A percentile compares a stretch with the other conserved stretches of the same genome.
phyloP scores from a whole-genome alignment of 1,140 invertebrate genomes.

The Drosophila pachea region DNA sequence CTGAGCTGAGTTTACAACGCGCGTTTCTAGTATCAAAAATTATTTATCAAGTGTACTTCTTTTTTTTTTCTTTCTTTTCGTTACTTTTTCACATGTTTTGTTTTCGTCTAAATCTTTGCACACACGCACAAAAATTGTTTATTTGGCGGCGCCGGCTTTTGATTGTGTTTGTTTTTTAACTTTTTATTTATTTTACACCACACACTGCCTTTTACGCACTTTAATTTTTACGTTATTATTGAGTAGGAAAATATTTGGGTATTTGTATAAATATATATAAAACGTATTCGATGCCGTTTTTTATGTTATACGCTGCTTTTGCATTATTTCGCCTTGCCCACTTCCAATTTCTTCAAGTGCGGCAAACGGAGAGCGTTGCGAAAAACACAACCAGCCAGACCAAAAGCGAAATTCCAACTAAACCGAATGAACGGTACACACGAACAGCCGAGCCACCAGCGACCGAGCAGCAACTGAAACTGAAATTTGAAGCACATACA shows the following conservation, averaged over 20 bases:
- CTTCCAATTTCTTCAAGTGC: conserved; percentile 21
- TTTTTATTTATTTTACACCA: conserved; percentile 13
- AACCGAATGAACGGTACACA: conserved; percentile 38
- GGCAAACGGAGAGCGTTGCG: conserved; percentile 43
- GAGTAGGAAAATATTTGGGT: conserved; percentile 29
- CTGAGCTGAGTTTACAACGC: conserved; percentile 49
- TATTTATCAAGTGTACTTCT: conserved; percentile 14
- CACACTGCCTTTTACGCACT: conserved; percentile 21
- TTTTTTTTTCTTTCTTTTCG: conserved; percentile 3
- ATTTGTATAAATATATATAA: conserved; percentile 2
- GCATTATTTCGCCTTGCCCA: conserved; percentile 34
- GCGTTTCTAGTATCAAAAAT: conserved; percentile 44
- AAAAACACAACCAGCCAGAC: conserved; percentile 66
- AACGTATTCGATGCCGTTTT: conserved; percentile 37
- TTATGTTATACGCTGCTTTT: conserved; percentile 38
- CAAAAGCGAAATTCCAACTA: conserved; percentile 66
- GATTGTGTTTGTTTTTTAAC: neutral
- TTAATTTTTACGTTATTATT: conserved; percentile 19
- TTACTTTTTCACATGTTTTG: conserved; percentile 19
- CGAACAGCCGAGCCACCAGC: conserved; percentile 10
- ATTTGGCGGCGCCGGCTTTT: conserved; percentile 28
- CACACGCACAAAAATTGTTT: conserved; percentile 23
- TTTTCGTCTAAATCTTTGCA: conserved; percentile 9
- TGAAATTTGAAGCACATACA: conserved; percentile 36
- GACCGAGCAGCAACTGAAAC: conserved; percentile 32